A percentile compares a stretch with the other conserved stretches of the same genome.
Conservation (phyloP, 2,113 vertebrate genomes). For the Erinaceus europaeus region DNA sequence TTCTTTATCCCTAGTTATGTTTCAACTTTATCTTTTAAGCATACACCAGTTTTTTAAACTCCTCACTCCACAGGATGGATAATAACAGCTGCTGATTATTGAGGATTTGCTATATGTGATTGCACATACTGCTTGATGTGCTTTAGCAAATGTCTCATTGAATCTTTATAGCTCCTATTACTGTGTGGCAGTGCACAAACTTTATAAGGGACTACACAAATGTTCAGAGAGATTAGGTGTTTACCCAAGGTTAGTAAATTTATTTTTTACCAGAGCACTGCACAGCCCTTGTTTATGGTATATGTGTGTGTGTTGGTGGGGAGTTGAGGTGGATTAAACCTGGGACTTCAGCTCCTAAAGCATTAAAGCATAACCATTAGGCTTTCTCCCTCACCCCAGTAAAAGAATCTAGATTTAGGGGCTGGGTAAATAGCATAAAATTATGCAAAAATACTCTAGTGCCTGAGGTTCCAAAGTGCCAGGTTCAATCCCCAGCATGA, state of each 20-base stretch:
- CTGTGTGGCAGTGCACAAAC: background rate
- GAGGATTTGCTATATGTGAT: background rate
- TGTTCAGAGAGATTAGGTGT: background rate
- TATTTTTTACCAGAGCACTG: no score
- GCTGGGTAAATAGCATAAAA: no score
- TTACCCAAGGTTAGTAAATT: background rate
- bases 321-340: no score
- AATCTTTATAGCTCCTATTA: background rate
- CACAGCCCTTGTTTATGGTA: no score
- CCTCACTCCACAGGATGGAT: background rate
- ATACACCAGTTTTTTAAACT: background rate
- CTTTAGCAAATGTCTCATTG: background rate
- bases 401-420: no score
- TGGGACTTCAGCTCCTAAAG: no score
- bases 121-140: background rate
- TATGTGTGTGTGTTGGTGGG: no score
- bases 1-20: background rate
- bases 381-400: no score
- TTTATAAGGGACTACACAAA: background rate
- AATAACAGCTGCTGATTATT: background rate
- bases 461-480: no score
- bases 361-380: no score
- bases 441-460: no score
- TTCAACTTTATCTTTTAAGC: background rate
- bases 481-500: no score